Percentiles rank a stretch among this genome's conserved stretches.
Evolutionary conservation across 2,113 vertebrate species (phyloP).

Genomic region (Okapia johnstoni): DNA sequence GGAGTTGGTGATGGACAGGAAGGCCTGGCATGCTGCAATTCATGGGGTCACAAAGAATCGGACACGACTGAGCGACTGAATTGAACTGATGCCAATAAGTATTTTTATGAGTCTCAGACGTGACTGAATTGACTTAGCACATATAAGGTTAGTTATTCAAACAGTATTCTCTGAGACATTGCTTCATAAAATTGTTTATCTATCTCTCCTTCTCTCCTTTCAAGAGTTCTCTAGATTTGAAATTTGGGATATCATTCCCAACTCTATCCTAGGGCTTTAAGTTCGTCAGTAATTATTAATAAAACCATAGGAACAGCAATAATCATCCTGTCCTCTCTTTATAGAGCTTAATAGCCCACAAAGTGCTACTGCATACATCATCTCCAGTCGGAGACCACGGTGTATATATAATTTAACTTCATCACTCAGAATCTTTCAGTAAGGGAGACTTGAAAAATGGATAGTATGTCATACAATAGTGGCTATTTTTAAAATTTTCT

Average conservation of each 20-base stretch:
- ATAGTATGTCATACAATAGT: neutral
- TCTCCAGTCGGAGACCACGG: neutral
- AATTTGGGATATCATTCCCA: neutral
- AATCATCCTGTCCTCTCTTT: neutral
- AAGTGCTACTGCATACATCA: neutral
- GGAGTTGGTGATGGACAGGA: too few species aligned
- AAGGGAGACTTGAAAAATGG: neutral
- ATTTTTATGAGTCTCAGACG: neutral
- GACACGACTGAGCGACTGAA: too few species aligned
- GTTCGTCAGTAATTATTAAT: neutral
- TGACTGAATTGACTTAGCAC: neutral
- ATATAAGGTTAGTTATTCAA: neutral
- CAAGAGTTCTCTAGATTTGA: neutral
- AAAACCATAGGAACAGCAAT: neutral
- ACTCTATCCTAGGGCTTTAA: neutral
- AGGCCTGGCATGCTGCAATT: fast-evolving
- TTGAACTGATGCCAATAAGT: neutral
- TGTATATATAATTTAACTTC: neutral
- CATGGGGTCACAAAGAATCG: too few species aligned
- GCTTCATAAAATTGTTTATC: neutral
- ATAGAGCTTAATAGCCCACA: neutral
- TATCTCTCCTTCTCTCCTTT: neutral
- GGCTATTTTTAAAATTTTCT: neutral
- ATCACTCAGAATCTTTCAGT: neutral
- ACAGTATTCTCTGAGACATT: neutral